Percentiles rank a stretch among this genome's conserved stretches.
These are phyloP conservation scores for Nomada hirtipes DNA, from an alignment of 2,888 invertebrate species.

Conservation along the genomic window DNA sequence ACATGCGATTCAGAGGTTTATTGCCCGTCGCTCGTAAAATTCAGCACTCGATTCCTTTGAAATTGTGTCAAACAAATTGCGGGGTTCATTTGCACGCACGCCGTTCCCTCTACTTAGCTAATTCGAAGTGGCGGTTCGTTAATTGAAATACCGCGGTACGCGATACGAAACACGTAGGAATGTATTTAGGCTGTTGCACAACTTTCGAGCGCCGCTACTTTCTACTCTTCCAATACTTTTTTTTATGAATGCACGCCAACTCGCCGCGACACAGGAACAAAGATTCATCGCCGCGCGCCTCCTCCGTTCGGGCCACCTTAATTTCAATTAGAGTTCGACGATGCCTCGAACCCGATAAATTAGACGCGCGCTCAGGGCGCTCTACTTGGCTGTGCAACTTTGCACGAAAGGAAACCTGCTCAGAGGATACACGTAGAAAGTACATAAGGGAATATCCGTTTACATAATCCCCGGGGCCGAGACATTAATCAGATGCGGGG, in stretches of 20 bases:
- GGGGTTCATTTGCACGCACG: not conserved
- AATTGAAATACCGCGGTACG: not conserved
- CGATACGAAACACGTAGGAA: not conserved
- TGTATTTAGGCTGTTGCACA: slow-evolving; percentile 32
- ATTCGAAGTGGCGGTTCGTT: not conserved
- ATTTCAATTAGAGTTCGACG: too few species aligned
- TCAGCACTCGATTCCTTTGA: not conserved
- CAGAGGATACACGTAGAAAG: slow-evolving; percentile 44
- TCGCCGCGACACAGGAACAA: not conserved
- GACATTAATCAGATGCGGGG: slow-evolving; percentile 14
- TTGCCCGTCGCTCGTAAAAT: not conserved
- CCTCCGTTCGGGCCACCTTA: not conserved
- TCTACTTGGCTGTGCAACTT: not conserved
- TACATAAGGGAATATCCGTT: slow-evolving; percentile 38
- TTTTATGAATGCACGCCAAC: not conserved
- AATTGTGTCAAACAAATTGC: too few species aligned
- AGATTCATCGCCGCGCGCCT: not conserved
- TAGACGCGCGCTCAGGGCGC: not conserved
- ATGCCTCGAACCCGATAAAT: not conserved
- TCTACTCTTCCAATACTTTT: slow-evolving; percentile 25
- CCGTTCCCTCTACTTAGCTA: not conserved
- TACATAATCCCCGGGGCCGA: slow-evolving; percentile 12
- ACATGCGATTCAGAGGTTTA: too few species aligned
- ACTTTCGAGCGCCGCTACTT: slow-evolving; percentile 22
- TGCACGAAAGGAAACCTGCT: slow-evolving; percentile 31